Base-by-base conservation (phyloP, 2,113 vertebrate genomes). In the Zapus hudsonius region DNA sequence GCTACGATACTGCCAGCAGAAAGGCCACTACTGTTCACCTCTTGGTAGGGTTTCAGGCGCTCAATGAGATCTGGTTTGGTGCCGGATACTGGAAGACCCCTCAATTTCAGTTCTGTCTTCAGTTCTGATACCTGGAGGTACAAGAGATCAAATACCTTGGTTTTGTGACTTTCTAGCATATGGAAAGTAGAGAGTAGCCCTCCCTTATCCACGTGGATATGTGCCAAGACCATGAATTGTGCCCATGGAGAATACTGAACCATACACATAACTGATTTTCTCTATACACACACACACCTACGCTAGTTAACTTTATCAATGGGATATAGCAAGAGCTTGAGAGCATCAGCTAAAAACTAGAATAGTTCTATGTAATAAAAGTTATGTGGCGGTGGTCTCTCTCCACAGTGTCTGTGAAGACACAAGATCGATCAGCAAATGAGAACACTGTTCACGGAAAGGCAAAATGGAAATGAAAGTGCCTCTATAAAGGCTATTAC, bases 1-100 rank as follows among this genome's bases (percentile, higher is more conserved):
- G 97, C 70, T 72, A 96, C 94, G 36, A 96, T 87, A 67, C 97
- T 96, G 90, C 92, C 97, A n/a, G 98, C 86, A 55, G 79, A 61
- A 72, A 97, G 83, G 1, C 97, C 85, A 10, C 96, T 96, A 72
- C 96, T 98, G 93, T 92, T 97, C 64, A 95, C 93, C 80, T 99
- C 99, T 96, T 99, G 99, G 97, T 98, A 99, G 79, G 99, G 99
- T 97, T 99, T 99, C 92, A 99, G 98, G 61, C 99, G 98, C 92
- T 99, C 99, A 36, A 99, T 99, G 90, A 99, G 99, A 96, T 99
- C 99, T 0, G 98, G 99, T 97, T 99, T 99, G 79, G 99, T 99
- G 96, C 99, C 99, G 0, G 99, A 99, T 75, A 99, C 99, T 0
- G 99, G 99, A 55, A 99, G 98, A 44, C 99, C 98, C 74, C 99